These are phyloP conservation scores for Erethizon dorsatum DNA, from an alignment of 2,797 vertebrate species.

Conservation along the genomic window DNA sequence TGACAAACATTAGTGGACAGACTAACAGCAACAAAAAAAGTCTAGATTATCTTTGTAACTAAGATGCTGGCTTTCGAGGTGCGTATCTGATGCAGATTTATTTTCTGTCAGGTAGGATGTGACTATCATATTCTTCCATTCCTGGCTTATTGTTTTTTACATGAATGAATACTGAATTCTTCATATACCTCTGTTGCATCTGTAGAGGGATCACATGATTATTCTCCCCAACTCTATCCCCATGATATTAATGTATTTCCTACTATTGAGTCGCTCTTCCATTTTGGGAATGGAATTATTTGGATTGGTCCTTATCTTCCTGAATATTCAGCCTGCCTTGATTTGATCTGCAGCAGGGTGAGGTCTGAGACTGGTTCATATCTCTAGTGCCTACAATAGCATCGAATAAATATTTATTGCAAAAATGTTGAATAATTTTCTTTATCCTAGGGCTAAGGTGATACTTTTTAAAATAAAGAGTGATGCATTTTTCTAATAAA, in stretches of 20 bases:
- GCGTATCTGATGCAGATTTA: background rate
- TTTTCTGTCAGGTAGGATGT: background rate
- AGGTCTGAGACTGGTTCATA: background rate
- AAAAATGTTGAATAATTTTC: background rate
- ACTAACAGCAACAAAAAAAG: background rate
- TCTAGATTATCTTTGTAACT: background rate
- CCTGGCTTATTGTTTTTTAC: background rate
- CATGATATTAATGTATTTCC: background rate
- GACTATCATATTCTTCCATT: background rate
- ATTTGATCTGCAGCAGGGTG: background rate
- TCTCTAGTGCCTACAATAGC: background rate
- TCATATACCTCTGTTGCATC: background rate
- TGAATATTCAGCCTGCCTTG: background rate
- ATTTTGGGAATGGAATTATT: conserved; percentile 37
- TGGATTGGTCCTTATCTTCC: background rate
- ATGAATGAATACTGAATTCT: background rate
- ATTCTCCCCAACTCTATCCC: background rate
- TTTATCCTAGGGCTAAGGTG: conserved; percentile 43
- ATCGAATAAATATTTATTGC: background rate
- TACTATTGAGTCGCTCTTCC: background rate
- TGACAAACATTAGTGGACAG: background rate
- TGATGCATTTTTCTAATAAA: background rate
- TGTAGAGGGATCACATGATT: background rate
- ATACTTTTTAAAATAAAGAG: background rate
- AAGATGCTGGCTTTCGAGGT: background rate